phyloP scores from a whole-genome alignment of 2,797 vertebrate species.

The Bradypodion pumilum region DNA sequence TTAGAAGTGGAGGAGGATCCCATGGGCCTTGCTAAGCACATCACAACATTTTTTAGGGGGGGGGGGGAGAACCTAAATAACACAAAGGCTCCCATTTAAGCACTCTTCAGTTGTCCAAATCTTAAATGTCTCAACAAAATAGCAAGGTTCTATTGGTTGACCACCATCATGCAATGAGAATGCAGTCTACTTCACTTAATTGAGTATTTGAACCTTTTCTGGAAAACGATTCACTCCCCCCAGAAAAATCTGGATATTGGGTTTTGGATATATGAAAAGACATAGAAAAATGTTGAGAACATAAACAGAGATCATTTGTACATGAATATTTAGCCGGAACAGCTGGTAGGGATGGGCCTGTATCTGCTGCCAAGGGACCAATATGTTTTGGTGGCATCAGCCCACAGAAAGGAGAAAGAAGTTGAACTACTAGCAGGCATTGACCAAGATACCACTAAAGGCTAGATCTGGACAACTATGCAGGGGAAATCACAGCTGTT shows the following conservation, averaged over 20 bases:
- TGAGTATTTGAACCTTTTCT: background rate
- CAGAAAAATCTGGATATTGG: no score
- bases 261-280: background rate
- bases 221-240: background rate
- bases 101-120: background rate
- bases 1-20: background rate
- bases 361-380: background rate
- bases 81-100: background rate
- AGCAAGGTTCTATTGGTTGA: background rate
- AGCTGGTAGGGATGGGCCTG: background rate
- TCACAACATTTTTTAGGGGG: conserved; percentile 7
- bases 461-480: no score
- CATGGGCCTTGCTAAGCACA: background rate
- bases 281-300: background rate
- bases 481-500: no score
- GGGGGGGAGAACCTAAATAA: conserved; percentile 12
- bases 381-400: background rate
- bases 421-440: no score
- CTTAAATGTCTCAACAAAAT: background rate
- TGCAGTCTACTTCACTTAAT: background rate
- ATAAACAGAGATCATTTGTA: background rate
- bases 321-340: background rate
- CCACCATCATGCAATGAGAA: background rate
- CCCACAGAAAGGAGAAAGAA: no score
- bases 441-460: no score